Evolutionary conservation across 2,888 invertebrate genomes (phyloP), one percentile per base, ranked within the genome.

Genomic region (Athalia cordata): DNA sequence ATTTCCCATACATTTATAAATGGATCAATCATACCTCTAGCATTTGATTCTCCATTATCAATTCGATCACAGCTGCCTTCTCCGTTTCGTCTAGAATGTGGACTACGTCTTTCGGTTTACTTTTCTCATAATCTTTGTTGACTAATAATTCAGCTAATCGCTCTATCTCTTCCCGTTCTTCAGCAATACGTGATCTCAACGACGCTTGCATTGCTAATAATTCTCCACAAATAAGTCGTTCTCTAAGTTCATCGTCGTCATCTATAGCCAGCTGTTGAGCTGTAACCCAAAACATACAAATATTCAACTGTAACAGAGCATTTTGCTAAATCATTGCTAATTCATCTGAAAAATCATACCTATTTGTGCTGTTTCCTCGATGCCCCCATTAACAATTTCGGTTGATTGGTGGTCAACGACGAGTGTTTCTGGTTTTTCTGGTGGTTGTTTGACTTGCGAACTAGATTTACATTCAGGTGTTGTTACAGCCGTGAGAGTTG

Each of bases 101-200:
- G 68, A 82, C 88, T 6, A 49, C 49, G 15, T 79, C 80, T 49
- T 82, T 83, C 47, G 83, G 82, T 68, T 85, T 86, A 15, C 85
- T 85, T 50, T 85, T 87, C 9, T 84, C 83, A 8, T 80, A 81
- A 52, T 85, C 85, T 9, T 81, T 84, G 78, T 89, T 87, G 1
- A 82, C 79, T 43, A 90, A 79, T 79, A 86, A 84, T 62, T 88
- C 87, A 62, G 81, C 92, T 13, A 95, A 90, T 81, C 92, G 93
- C 45, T 94, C 93, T 11, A 96, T 94, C 91, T 96, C 95, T 61
- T 93, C 93, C 83, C 93, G 94, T 89, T 96, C 96, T 0, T 93
- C 92, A 85, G 94, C 93, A 77, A 96, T 95, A 86, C 94, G 93
- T 0, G 93, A 93, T 86, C 94, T 93, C 9, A 96, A 89, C 67